Evolutionary conservation across 2,888 invertebrate genomes (phyloP), one percentile per base, ranked within the genome.

Genomic region (Apeira syringaria): DNA sequence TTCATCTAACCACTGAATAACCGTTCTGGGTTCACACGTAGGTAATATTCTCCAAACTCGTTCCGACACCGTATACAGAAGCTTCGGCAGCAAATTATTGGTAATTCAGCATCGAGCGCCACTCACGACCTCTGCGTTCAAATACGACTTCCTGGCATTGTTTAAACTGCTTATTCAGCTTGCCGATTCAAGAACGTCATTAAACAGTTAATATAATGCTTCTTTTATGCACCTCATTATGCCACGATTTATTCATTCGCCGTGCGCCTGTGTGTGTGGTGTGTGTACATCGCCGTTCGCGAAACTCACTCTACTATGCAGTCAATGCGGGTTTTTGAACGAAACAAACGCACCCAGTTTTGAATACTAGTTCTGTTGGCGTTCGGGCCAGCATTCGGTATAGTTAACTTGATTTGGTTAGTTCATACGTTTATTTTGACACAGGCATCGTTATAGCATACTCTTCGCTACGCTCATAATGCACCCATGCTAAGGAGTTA

Each of bases 111-210:
- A 17, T 24, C 7, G 12, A 44, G 20, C 29, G 18, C 25, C 34
- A 30, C 44, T 28, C 27, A 22, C 44, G 38, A 32, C 24, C 22
- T 17, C 24, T 20, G 26, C 35, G 30, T 42, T 55, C 15, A 30
- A 47, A 49, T 27, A 22, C 40, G 36, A 40, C 64, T 76, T 76
- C 74, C 77, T 76, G 73, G 54, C 68, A 72, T 80, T 79, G 77
- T 78, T 63, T 62, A 47, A 47, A 47, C 46, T 58, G 61, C 56
- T 66, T 61, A 56, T 56, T 59, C 61, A 56, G 62, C 55, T 64
- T 53, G 61, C 65, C 63, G 58, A 74, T 72, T 65, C 61, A 53
- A 63, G 56, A 55, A 47, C 50, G 59, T 54, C 50, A 56, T 43
- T 52, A 47, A 55, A 56, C 58, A 60, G 52, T 60, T 45, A 61